Percentiles rank a stretch among this genome's conserved stretches.
Evolutionary conservation across 2,888 invertebrate genomes (phyloP).

Genomic region (Danaus chrysippus): DNA sequence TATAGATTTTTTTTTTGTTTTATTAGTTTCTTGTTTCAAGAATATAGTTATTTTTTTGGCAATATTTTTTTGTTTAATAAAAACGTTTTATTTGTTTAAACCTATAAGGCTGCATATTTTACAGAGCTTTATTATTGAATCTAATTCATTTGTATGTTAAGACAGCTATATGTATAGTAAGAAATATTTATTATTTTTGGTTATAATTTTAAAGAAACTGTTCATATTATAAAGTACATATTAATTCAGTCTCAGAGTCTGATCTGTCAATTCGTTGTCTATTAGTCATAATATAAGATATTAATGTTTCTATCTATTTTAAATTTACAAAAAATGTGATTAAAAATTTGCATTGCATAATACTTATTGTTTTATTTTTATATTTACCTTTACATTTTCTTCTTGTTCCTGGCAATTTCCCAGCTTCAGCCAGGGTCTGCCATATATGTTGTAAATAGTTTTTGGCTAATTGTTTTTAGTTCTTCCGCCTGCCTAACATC

Average conservation of each 20-base stretch:
- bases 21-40: no score
- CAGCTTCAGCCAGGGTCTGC: no score
- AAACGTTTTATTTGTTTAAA: no score
- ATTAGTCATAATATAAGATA: conserved; percentile 1
- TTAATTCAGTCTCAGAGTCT: not conserved
- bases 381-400: not conserved
- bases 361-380: not conserved
- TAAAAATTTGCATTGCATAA: conserved; percentile 1
- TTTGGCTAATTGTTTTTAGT: no score
- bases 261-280: not conserved
- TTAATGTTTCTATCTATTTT: not conserved
- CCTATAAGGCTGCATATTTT: no score
- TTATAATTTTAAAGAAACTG: not conserved
- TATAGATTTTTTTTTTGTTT: no score
- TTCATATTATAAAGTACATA: not conserved
- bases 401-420: no score
- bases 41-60: no score
- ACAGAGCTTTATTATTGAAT: not conserved
- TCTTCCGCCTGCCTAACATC: no score
- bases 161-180: not conserved
- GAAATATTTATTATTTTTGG: not conserved
- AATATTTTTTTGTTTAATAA: no score
- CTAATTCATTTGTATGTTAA: not conserved
- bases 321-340: conserved; percentile 1
- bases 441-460: no score